Evolutionary conservation across 2,113 vertebrate genomes (phyloP).

Genomic region (Pachyramphus minor): DNA sequence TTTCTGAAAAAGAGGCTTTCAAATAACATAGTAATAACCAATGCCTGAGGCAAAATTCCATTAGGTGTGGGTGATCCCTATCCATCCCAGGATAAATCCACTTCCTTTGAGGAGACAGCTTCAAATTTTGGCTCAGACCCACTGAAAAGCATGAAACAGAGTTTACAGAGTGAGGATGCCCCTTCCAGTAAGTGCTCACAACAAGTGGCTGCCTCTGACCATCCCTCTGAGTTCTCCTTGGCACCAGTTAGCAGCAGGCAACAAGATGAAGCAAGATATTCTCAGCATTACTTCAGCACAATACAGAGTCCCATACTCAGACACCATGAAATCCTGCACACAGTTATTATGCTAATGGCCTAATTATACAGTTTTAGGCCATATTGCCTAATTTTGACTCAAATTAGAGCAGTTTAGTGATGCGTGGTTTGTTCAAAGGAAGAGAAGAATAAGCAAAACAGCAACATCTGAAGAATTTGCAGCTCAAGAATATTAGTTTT

Average conservation of each 20-base stretch:
- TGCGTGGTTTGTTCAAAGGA: not conserved
- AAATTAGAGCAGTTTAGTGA: not conserved
- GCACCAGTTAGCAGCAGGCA: not conserved
- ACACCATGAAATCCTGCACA: not conserved
- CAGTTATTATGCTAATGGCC: not conserved
- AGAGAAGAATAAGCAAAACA: not conserved
- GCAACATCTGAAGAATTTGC: not conserved
- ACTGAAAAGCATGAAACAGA: not conserved
- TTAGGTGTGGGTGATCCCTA: fast-evolving
- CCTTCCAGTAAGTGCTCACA: not conserved
- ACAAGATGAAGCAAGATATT: not conserved
- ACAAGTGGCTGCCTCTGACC: not conserved
- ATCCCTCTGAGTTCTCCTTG: not conserved
- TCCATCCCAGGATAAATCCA: not conserved
- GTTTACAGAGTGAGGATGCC: not conserved
- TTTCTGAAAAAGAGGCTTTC: not conserved
- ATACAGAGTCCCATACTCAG: not conserved
- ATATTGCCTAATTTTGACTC: not conserved
- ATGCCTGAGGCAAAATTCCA: not conserved
- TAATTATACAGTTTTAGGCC: not conserved
- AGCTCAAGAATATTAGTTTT: not conserved
- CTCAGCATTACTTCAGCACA: not conserved
- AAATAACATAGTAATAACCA: not conserved
- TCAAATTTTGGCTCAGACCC: not conserved
- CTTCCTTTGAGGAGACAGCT: not conserved